Evolutionary conservation across 2,113 vertebrate species (phyloP).

Genomic region (Rhagologus leucostigma): DNA sequence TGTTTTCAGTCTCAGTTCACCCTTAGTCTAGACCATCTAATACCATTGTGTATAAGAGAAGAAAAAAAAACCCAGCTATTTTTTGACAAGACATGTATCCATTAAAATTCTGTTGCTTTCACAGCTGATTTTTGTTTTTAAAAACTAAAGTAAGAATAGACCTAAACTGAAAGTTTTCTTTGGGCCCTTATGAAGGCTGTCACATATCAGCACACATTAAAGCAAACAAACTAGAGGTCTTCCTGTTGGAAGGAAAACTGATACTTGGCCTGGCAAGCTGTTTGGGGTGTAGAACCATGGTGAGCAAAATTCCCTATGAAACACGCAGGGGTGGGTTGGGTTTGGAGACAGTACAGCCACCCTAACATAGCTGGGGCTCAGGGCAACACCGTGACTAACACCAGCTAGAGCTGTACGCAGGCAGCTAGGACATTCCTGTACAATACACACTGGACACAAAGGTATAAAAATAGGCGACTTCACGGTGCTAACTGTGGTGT

Average conservation of each 20-base stretch:
- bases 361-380: background rate
- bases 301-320: background rate
- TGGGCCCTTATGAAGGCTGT: background rate
- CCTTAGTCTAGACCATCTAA: background rate
- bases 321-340: accelerated
- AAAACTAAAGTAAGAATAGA: background rate
- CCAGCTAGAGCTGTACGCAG: background rate
- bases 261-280: no score
- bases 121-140: background rate
- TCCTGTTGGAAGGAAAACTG: background rate
- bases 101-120: background rate
- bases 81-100: background rate
- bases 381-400: no score
- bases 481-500: accelerated
- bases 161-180: background rate
- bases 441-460: background rate
- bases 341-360: background rate
- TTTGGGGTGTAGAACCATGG: background rate
- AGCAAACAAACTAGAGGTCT: background rate
- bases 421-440: background rate
- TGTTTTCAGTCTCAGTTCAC: background rate
- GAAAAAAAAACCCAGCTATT: background rate
- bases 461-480: background rate
- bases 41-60: background rate
- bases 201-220: background rate